These are phyloP conservation scores for Drosophila orena DNA, from an alignment of 1,140 invertebrate genomes.

Conservation along the genomic window DNA sequence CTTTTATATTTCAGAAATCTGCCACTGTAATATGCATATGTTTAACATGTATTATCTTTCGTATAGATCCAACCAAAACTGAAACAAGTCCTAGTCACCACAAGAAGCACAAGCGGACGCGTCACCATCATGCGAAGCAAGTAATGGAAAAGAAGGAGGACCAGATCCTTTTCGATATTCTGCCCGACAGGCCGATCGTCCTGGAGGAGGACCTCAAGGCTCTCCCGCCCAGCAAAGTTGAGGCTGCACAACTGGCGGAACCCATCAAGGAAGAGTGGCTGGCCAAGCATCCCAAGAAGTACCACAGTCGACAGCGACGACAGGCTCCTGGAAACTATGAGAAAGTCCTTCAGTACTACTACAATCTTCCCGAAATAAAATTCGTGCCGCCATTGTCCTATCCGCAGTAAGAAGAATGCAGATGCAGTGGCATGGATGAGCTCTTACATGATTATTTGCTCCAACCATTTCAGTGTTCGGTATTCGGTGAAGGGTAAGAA, in stretches of 20 bases:
- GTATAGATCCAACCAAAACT: conserved; percentile 62
- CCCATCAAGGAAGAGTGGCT: conserved; percentile 45
- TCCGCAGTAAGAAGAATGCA: not conserved
- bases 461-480: conserved; percentile 11
- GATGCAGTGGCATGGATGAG: not conserved
- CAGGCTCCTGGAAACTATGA: not conserved
- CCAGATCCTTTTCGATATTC: conserved; percentile 68
- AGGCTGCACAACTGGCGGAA: conserved; percentile 40
- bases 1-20: no score
- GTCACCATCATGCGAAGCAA: conserved; percentile 20
- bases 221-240: conserved; percentile 16
- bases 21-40: not conserved
- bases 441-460: not conserved
- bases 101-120: conserved; percentile 34
- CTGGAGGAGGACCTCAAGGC: conserved; percentile 29
- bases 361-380: not conserved
- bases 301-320: conserved; percentile 61
- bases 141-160: conserved; percentile 35
- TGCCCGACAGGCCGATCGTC: conserved; percentile 62
- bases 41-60: not conserved
- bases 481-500: conserved; percentile 19
- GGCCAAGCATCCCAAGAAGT: conserved; percentile 68
- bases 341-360: not conserved
- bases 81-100: conserved; percentile 17
- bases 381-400: not conserved